A percentile compares a stretch with the other conserved stretches of the same genome.
Conservation (phyloP, 2,113 vertebrate genomes). For the Saguinus midas region DNA sequence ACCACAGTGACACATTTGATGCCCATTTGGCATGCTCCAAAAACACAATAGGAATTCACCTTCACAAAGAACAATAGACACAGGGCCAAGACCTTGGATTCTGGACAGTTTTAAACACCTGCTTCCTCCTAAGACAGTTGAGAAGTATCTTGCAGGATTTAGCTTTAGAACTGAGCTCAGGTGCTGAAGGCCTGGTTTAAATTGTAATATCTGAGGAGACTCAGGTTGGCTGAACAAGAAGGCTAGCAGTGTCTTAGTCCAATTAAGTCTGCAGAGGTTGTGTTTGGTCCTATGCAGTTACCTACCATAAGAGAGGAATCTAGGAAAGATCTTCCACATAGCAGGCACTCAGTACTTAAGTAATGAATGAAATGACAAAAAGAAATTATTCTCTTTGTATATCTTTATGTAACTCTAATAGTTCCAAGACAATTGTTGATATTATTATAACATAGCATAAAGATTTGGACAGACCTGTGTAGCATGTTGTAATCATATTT, state of each 20-base stretch:
- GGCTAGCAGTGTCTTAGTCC: not conserved
- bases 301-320: not conserved
- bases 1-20: not conserved
- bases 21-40: not conserved
- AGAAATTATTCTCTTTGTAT: not conserved
- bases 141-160: not conserved
- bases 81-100: not conserved
- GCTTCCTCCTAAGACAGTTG: slow-evolving; percentile 6
- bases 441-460: not conserved
- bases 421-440: not conserved
- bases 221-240: not conserved
- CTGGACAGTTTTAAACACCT: slow-evolving; percentile 23
- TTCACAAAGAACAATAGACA: slow-evolving; percentile 22
- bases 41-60: slow-evolving; percentile 11
- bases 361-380: not conserved
- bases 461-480: not conserved
- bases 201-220: not conserved
- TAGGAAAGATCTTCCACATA: not conserved
- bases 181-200: not conserved
- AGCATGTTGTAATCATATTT: not conserved
- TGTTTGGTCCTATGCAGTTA: not conserved
- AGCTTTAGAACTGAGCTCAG: not conserved
- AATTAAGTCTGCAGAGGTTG: not conserved
- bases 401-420: not conserved
- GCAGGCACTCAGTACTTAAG: not conserved